Conservation (phyloP, 2,888 invertebrate species). For the Epinotia nisella region DNA sequence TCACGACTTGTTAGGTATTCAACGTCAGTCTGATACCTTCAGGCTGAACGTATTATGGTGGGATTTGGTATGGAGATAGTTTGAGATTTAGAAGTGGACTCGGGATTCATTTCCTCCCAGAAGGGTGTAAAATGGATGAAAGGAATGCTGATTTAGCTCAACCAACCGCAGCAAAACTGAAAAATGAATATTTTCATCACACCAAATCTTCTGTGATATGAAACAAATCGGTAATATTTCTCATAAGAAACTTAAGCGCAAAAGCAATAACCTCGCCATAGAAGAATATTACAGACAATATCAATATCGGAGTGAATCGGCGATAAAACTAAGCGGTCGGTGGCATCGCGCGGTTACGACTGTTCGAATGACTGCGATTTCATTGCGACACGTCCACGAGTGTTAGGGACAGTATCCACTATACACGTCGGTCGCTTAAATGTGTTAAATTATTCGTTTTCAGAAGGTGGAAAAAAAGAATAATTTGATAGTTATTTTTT, state of each 20-base stretch:
- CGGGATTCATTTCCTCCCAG: too few relatives aligned
- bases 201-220: background rate
- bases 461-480: too few relatives aligned
- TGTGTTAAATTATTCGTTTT: background rate
- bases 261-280: slow-evolving; percentile 23
- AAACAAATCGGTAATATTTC: slow-evolving; percentile 1
- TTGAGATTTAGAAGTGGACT: too few relatives aligned
- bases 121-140: too few relatives aligned
- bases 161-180: too few relatives aligned
- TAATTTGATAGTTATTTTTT: too few relatives aligned
- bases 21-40: too few relatives aligned
- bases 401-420: slow-evolving; percentile 19
- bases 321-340: slow-evolving; percentile 45
- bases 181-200: background rate
- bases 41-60: too few relatives aligned
- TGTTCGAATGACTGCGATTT: slow-evolving; percentile 47
- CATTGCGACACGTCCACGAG: slow-evolving; percentile 32
- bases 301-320: slow-evolving; percentile 38
- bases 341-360: slow-evolving; percentile 45
- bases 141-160: too few relatives aligned
- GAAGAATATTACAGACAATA: slow-evolving; percentile 36
- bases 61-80: too few relatives aligned
- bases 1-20: too few relatives aligned
- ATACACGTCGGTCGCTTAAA: background rate
- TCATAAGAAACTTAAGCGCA: background rate